Conservation (phyloP, 2,113 vertebrate species). For the Acinonyx jubatus region DNA sequence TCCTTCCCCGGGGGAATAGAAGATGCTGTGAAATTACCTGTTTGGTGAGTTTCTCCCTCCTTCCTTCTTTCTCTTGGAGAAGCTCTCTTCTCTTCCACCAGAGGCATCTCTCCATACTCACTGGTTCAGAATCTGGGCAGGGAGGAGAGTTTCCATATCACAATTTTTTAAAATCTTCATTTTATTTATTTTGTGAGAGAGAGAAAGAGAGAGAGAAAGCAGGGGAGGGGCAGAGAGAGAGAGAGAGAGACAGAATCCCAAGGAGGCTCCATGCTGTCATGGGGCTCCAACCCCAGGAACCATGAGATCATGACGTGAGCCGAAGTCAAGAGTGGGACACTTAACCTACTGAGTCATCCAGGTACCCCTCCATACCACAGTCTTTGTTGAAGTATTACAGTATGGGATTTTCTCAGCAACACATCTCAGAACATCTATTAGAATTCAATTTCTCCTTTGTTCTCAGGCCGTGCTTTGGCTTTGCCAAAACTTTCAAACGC, state of each 20-base stretch:
- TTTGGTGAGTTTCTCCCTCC: neutral
- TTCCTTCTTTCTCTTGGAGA: neutral
- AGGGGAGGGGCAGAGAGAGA: too few species aligned
- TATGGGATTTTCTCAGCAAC: neutral
- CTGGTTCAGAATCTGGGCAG: neutral
- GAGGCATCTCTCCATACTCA: neutral
- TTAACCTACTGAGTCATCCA: too few species aligned
- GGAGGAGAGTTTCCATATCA: neutral
- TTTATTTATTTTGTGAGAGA: too few species aligned
- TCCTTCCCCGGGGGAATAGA: neutral
- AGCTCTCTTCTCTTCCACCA: neutral
- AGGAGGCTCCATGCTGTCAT: too few species aligned
- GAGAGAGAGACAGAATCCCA: too few species aligned
- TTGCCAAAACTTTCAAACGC: slow-evolving; percentile 34
- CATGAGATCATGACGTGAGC: too few species aligned
- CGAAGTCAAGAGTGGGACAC: too few species aligned
- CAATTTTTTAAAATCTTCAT: neutral
- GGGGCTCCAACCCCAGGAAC: too few species aligned
- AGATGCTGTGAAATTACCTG: neutral
- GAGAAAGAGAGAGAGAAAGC: too few species aligned
- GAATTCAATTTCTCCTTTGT: slow-evolving; percentile 26
- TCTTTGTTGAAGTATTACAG: neutral
- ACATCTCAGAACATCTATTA: neutral
- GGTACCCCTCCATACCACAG: neutral
- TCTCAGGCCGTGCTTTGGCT: neutral